A percentile compares a stretch with the other conserved stretches of the same genome.
Evolutionary conservation across 2,888 invertebrate genomes (phyloP).

Genomic region (Eulithis testata): DNA sequence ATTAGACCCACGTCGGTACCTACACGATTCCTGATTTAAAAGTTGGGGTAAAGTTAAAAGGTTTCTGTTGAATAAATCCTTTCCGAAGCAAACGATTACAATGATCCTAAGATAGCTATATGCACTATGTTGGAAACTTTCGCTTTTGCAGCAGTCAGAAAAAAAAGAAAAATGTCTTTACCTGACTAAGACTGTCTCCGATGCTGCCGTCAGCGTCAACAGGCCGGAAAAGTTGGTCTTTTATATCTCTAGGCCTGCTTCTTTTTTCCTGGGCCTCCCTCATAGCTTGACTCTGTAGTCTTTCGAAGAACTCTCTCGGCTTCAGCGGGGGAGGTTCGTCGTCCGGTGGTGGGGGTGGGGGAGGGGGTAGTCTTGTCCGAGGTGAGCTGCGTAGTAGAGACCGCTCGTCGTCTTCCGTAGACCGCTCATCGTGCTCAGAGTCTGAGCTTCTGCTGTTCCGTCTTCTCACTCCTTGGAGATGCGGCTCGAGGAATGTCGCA

Average conservation of each 20-base stretch:
- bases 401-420: constrained; percentile 79
- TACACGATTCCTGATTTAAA: constrained; percentile 52
- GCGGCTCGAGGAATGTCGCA: constrained; percentile 90
- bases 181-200: constrained; percentile 82
- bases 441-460: constrained; percentile 79
- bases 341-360: constrained; percentile 77
- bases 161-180: constrained; percentile 45
- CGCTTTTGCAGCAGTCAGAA: not conserved
- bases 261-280: constrained; percentile 72
- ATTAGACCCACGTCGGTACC: constrained; percentile 62
- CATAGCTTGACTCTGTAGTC: constrained; percentile 80
- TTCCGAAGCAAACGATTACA: not conserved
- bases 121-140: not conserved
- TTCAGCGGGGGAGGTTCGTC: constrained; percentile 81
- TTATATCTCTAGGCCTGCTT: constrained; percentile 63
- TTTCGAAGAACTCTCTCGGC: constrained; percentile 83
- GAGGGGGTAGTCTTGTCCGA: constrained; percentile 74
- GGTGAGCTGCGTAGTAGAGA: constrained; percentile 75
- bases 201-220: constrained; percentile 76
- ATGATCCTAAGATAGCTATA: not conserved
- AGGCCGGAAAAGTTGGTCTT: constrained; percentile 69
- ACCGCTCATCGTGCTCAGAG: constrained; percentile 80
- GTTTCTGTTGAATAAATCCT: constrained; percentile 13
- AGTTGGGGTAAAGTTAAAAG: constrained; percentile 44
- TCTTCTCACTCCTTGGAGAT: constrained; percentile 86